These are phyloP conservation scores for Poeciliopsis paucimaculata DNA, from an alignment of 2,797 vertebrate species.

Conservation along the genomic window DNA sequence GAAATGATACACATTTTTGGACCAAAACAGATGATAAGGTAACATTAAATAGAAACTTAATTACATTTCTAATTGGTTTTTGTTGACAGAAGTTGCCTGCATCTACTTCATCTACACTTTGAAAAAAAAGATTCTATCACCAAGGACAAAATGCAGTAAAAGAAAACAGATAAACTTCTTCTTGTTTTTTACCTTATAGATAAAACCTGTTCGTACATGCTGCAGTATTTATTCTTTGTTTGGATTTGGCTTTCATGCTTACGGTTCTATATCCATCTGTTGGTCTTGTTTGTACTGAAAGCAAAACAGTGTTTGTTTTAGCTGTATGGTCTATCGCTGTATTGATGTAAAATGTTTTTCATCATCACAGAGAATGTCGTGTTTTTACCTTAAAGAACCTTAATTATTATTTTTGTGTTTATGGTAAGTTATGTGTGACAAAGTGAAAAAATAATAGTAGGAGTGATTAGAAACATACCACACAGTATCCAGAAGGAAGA, in stretches of 20 bases:
- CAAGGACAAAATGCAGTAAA: slow-evolving; percentile 5
- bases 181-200: background rate
- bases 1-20: slow-evolving; percentile 15
- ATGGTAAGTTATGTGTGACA: background rate
- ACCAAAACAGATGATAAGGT: slow-evolving; percentile 5
- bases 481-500: background rate
- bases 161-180: background rate
- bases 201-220: slow-evolving; percentile 8
- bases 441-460: background rate
- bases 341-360: background rate
- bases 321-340: background rate
- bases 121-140: slow-evolving; percentile 7
- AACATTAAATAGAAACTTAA: background rate
- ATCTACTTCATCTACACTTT: background rate
- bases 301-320: background rate
- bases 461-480: background rate
- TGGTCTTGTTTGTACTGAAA: slow-evolving; percentile 9
- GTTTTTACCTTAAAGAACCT: background rate
- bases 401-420: background rate
- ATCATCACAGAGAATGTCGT: background rate
- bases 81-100: background rate
- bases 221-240: background rate
- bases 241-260: slow-evolving; percentile 4
- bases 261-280: background rate
- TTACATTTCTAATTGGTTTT: slow-evolving; percentile 4